Base-by-base conservation (phyloP, 2,113 vertebrate genomes). In the Megaceryle maxima region DNA sequence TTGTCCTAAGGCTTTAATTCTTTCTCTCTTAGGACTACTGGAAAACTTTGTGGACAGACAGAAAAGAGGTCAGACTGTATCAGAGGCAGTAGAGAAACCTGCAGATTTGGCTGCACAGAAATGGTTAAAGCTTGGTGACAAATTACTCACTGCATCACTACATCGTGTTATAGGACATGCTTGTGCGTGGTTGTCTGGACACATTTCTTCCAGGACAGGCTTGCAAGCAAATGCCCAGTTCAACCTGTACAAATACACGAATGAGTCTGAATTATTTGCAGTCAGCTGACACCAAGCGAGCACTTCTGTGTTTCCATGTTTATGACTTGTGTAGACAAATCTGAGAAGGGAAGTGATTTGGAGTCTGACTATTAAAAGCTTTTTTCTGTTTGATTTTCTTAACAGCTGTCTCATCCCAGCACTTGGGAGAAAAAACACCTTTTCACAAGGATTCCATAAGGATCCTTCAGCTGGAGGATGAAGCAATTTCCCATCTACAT, bases 71-170 rank as follows among this genome's bases (percentile, higher is more conserved):
- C 68, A 44, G 31, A 15, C 11, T 25, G 26, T 44, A 55, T 68
- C 53, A 37, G 46, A 56, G 79, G 12, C 12, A 20, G 35, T 1
- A 51, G 48, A 70, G 87, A 57, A 74, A 33, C 8, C 68, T 16
- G n/a, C 35, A 37, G 68, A 13, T 57, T 44, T 74, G 26, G 50
- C 60, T 68, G 33, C 7, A 26, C 13, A 9, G 68, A 48, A 35
- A 5, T n/a, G 31, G 62, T 74, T 44, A 29, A 50, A 26, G 37
- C 74, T 25, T 1, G 0, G 55, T 18, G 28, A 56, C 12, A 29
- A 29, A 43, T 37, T 6, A 41, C 18, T n/a, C n/a, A 0, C 46
- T 10, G 5, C 10, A 1, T n/a, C n/a, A 0, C 46, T 10, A 6
- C 10, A 1, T 10, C 21, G 31, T 68, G 43, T 68, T 46, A 24